phyloP scores from a whole-genome alignment of 2,888 invertebrate species.

The Napeogenes inachia region DNA sequence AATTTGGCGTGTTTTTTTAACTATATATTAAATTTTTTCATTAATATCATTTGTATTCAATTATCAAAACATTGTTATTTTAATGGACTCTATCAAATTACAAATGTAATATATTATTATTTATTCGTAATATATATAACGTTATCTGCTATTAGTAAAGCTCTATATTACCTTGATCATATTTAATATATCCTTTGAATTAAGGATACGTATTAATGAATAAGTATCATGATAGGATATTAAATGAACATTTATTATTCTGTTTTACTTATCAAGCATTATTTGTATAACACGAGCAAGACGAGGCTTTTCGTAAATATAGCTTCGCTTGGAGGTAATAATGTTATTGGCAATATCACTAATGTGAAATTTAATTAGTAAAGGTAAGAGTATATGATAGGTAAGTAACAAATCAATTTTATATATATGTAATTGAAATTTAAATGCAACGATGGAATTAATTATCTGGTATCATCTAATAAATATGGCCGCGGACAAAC shows the following conservation, averaged over 20 bases:
- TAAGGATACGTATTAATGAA: conserved; percentile 14
- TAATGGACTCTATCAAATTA: too few species aligned
- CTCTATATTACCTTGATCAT: conserved; percentile 24
- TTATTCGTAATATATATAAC: background rate
- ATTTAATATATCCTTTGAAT: conserved; percentile 24
- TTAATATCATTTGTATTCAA: too few species aligned
- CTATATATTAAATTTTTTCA: too few species aligned
- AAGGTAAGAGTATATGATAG: background rate
- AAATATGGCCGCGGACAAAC: conserved; percentile 22
- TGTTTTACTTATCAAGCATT: conserved; percentile 4
- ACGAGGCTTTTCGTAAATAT: background rate
- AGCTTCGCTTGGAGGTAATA: background rate
- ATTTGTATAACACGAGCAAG: background rate
- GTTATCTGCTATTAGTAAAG: background rate
- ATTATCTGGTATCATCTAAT: conserved; percentile 26
- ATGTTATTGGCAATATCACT: conserved; percentile 8
- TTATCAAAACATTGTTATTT: too few species aligned
- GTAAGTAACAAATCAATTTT: background rate
- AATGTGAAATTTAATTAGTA: background rate
- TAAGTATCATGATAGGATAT: conserved; percentile 6
- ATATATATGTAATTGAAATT: conserved; percentile 8
- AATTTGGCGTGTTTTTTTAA: too few species aligned
- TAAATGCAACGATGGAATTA: conserved; percentile 24
- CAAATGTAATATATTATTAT: too few species aligned
- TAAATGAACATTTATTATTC: conserved; percentile 6